Percentiles rank a stretch among this genome's conserved stretches.
Conservation (phyloP, 2,888 invertebrate species). For the Gymnocheta viridis region DNA sequence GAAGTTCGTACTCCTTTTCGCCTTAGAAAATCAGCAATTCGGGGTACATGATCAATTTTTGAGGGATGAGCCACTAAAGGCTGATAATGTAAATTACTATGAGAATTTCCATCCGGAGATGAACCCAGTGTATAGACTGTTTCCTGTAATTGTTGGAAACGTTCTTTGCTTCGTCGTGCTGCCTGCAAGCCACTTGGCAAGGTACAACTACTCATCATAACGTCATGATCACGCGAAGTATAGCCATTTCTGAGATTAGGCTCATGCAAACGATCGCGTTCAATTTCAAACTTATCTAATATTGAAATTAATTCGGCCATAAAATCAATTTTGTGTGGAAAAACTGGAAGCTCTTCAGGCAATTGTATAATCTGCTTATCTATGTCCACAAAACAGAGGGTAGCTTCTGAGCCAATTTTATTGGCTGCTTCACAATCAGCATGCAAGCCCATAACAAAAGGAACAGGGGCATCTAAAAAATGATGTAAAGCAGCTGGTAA, state of each 20-base stretch:
- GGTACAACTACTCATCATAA: slow-evolving; percentile 91
- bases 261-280: slow-evolving; percentile 79
- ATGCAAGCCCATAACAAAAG: slow-evolving; percentile 97
- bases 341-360: slow-evolving; percentile 96
- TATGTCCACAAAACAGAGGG: slow-evolving; percentile 97
- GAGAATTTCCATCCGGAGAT: slow-evolving; percentile 81
- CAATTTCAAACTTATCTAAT: slow-evolving; percentile 87
- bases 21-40: slow-evolving; percentile 94
- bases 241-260: slow-evolving; percentile 78
- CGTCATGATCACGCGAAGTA: slow-evolving; percentile 82
- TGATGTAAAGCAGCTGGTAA: slow-evolving; percentile 96
- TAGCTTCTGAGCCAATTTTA: slow-evolving; percentile 90
- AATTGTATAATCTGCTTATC: slow-evolving; percentile 95
- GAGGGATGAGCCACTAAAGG: slow-evolving; percentile 81
- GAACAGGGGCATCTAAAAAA: slow-evolving; percentile 99
- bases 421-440: slow-evolving; percentile 85
- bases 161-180: slow-evolving; percentile 83
- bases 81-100: slow-evolving; percentile 78
- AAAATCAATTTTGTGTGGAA: slow-evolving; percentile 95
- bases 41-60: slow-evolving; percentile 88
- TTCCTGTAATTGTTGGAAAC: slow-evolving; percentile 86
- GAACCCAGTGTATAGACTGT: slow-evolving; percentile 85
- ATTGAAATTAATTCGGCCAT: slow-evolving; percentile 91
- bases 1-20: slow-evolving; percentile 85
- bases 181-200: slow-evolving; percentile 84